phyloP scores from a whole-genome alignment of 2,113 vertebrate genomes.

The Onychostruthus taczanowskii region DNA sequence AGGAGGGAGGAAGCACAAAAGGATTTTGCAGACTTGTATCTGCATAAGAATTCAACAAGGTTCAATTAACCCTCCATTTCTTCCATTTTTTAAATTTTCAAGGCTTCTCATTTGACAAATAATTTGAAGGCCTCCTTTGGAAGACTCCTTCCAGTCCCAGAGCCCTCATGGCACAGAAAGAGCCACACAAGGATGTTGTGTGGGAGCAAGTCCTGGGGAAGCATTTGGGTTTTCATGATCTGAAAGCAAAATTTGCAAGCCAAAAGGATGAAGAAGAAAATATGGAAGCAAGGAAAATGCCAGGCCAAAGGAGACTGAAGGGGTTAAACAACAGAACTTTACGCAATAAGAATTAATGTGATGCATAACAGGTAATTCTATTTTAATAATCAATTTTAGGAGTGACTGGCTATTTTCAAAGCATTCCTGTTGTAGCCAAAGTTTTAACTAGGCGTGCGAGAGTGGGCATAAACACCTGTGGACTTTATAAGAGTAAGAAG shows the following conservation, averaged over 20 bases:
- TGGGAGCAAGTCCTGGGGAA: background rate
- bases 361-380: constrained; percentile 30
- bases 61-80: background rate
- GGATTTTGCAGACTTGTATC: background rate
- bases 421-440: constrained; percentile 47
- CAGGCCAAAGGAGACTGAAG: background rate
- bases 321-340: constrained; percentile 26
- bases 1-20: background rate
- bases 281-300: background rate
- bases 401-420: constrained; percentile 51
- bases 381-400: constrained; percentile 55
- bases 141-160: background rate
- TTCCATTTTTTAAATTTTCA: background rate
- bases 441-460: constrained; percentile 51
- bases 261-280: background rate
- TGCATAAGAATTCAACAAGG: background rate
- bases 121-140: background rate
- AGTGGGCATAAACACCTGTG: constrained; percentile 62
- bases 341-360: background rate
- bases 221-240: background rate
- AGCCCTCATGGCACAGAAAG: accelerated
- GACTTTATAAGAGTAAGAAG: constrained; percentile 67
- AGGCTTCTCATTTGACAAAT: background rate
- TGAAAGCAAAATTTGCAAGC: background rate
- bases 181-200: accelerated